These are phyloP conservation scores for Rugalucina vietnamica DNA, from an alignment of 2,888 invertebrate genomes.

Conservation along the genomic window DNA sequence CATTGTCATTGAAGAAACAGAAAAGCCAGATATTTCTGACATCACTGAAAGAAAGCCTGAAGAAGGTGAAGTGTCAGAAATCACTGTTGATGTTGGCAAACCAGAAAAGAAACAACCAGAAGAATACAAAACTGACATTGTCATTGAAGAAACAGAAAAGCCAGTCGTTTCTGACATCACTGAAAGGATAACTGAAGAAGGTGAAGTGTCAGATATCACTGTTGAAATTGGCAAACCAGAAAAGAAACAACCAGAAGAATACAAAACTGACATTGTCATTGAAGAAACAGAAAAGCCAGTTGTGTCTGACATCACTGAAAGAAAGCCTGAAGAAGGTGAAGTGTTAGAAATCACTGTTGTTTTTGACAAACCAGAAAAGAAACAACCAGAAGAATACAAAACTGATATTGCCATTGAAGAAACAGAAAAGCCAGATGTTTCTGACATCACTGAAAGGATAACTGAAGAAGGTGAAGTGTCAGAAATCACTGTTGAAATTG, in stretches of 20 bases:
- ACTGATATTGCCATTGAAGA: too few relatives aligned
- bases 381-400: too few relatives aligned
- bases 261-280: not conserved
- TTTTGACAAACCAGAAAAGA: not conserved
- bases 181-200: too few relatives aligned
- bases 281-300: slow-evolving; percentile 1
- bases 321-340: not conserved
- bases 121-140: slow-evolving; percentile 15
- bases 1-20: slow-evolving; percentile 38
- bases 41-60: too few relatives aligned
- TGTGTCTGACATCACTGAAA: too few relatives aligned
- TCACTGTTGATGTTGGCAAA: not conserved
- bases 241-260: too few relatives aligned
- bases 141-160: not conserved
- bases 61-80: slow-evolving; percentile 16
- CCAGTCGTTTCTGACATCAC: not conserved
- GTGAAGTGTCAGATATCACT: not conserved
- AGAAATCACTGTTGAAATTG: too few relatives aligned
- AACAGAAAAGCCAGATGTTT: too few relatives aligned
- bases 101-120: slow-evolving; percentile 18
- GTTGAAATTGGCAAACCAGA: not conserved
- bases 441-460: too few relatives aligned
- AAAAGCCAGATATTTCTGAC: not conserved
- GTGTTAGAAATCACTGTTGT: not conserved
- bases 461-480: too few relatives aligned